A percentile compares a stretch with the other conserved stretches of the same genome.
phyloP scores from a whole-genome alignment of 2,113 vertebrate species.

The Carassius gibelio region DNA sequence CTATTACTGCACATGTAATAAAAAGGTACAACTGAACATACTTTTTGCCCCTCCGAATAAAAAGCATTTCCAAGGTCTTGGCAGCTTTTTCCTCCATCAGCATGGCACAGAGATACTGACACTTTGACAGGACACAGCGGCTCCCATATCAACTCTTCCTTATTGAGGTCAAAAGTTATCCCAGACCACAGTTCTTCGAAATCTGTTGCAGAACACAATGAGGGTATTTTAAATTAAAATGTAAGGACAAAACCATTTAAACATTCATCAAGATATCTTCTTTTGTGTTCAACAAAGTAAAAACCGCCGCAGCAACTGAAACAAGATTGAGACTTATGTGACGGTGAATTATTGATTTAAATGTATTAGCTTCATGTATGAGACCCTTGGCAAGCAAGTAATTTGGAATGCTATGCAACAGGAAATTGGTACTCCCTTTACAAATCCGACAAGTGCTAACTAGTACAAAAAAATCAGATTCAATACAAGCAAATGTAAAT shows the following conservation, averaged over 20 bases:
- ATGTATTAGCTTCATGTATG: background rate
- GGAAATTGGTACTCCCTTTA: background rate
- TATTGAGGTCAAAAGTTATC: constrained; percentile 75
- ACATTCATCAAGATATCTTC: background rate
- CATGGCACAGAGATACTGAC: constrained; percentile 74
- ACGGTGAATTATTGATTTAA: background rate
- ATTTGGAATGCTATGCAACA: background rate
- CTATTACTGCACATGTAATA: background rate
- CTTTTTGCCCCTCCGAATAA: constrained; percentile 71
- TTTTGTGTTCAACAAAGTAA: background rate
- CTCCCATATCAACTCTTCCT: constrained; percentile 79
- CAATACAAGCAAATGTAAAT: too few relatives aligned
- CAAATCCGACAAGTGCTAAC: background rate
- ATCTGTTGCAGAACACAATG: constrained; percentile 64
- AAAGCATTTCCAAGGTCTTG: constrained; percentile 73
- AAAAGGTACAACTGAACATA: background rate
- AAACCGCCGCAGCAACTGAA: background rate
- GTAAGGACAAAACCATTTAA: background rate
- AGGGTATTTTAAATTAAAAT: background rate
- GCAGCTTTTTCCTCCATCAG: constrained; percentile 64
- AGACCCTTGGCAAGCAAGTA: background rate
- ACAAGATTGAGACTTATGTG: background rate
- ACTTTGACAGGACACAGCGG: constrained; percentile 76
- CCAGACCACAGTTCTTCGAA: constrained; percentile 79
- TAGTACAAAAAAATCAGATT: background rate